Evolutionary conservation across 1,140 invertebrate genomes (phyloP), one percentile per base, ranked within the genome.

Genomic region (Patella vulgata): DNA sequence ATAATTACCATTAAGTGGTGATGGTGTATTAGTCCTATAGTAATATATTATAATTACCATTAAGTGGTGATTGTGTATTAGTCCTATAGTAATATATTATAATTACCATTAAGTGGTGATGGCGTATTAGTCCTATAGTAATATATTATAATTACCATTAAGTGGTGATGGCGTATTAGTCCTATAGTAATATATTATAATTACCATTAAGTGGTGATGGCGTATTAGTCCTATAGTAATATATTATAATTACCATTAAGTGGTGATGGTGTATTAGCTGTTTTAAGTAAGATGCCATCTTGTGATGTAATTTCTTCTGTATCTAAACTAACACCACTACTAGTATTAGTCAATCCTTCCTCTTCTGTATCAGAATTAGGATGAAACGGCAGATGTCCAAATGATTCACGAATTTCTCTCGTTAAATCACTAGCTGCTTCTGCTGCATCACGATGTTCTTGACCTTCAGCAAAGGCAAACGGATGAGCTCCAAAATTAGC

Each of bases 401-500:
- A 81, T 14, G 75, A 78, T 47, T 82, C 81, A 5, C 76, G 71
- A 27, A 82, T 80, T 56, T 82, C 81, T 33, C 77, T 61, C 1
- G 74, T 77, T 33, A 79, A 62, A 53, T 82, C 80, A 59, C 74
- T 72, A 36, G 71, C 76, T 40, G 73, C 77, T 51, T 81, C 78
- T 25, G 79, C 82, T 8, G 78, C 78, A 40, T 79, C 80, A 12
- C 73, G 43, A 55, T 82, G 81, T 51, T 82, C 73, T 47, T 78
- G 76, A 28, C 81, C 82, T 61, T 84, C 82, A 25, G 78, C 80
- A 66, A 79, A 85, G 1, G 77, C 73, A 72, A 83, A 85, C 30
- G 79, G 74, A 19, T 78, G 51, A 1, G 77, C 66, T 56, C 84
- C 84, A 77, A 85, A 85, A 63, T 85, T 85, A 27, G 82, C 82